phyloP scores from a whole-genome alignment of 2,797 vertebrate genomes.

The Chloroceryle amazona region DNA sequence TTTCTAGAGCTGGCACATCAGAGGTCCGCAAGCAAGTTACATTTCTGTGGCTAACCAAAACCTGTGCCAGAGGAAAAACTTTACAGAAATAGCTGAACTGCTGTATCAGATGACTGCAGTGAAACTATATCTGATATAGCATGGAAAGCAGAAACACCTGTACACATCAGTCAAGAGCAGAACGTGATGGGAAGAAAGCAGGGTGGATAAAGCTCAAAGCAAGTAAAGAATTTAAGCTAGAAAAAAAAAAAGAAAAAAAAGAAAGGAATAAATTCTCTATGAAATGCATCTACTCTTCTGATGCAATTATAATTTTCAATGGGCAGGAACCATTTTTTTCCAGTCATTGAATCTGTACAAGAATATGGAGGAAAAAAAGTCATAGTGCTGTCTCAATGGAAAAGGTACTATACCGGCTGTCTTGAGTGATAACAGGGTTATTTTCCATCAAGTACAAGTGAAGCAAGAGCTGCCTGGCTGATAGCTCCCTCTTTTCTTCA shows the following conservation, averaged over 20 bases:
- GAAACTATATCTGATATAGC: neutral
- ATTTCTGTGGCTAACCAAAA: slow-evolving; percentile 25
- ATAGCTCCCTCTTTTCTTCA: neutral
- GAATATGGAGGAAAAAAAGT: neutral
- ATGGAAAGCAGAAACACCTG: slow-evolving; percentile 9
- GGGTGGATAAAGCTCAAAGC: neutral
- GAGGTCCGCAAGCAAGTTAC: neutral
- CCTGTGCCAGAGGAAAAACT: neutral
- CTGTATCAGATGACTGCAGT: neutral
- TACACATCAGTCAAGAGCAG: slow-evolving; percentile 4
- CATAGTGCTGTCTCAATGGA: neutral
- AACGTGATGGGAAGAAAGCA: neutral
- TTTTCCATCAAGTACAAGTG: neutral
- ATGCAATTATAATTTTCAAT: neutral
- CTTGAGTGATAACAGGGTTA: neutral
- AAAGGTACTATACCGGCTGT: neutral
- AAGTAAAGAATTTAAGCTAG: neutral
- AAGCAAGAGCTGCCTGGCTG: neutral
- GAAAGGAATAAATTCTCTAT: neutral
- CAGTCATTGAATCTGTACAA: neutral
- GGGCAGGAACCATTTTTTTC: neutral
- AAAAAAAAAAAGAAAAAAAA: neutral
- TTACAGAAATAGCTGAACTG: slow-evolving; percentile 32
- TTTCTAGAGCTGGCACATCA: neutral
- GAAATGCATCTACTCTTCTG: neutral